These are phyloP conservation scores for Forbesichthys agassizii DNA, from an alignment of 2,113 vertebrate genomes.

Conservation along the genomic window DNA sequence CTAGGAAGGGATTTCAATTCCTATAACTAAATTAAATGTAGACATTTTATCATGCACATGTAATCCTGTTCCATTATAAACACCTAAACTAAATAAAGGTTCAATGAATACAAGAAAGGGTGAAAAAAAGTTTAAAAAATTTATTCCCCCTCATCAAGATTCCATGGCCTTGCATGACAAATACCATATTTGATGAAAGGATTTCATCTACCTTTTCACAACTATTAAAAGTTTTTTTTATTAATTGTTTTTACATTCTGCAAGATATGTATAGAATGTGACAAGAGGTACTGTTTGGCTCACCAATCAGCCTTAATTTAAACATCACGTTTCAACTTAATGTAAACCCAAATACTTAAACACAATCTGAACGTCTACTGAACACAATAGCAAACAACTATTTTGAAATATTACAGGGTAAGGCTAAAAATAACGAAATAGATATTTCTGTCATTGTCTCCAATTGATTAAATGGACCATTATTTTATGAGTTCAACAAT, in stretches of 20 bases:
- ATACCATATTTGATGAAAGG: conserved; percentile 42
- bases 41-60: no score
- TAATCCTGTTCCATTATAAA: no score
- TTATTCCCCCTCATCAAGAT: conserved; percentile 69
- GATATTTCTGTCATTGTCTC: conserved; percentile 22
- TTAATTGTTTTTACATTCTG: conserved; percentile 58
- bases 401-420: conserved; percentile 19
- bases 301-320: conserved; percentile 32
- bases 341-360: conserved; percentile 36
- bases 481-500: no score
- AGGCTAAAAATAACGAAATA: conserved; percentile 9
- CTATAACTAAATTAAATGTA: no score
- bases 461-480: conserved; percentile 6
- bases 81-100: not conserved
- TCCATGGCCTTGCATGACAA: conserved; percentile 72
- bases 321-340: conserved; percentile 39
- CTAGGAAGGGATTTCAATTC: no score
- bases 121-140: conserved; percentile 34
- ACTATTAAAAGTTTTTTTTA: conserved; percentile 46
- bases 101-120: not conserved
- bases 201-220: conserved; percentile 42
- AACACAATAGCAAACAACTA: conserved; percentile 19
- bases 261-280: conserved; percentile 54
- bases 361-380: conserved; percentile 33
- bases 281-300: conserved; percentile 43